These are phyloP conservation scores for Drosophila ezoana DNA, from an alignment of 2,888 invertebrate genomes.

Conservation along the genomic window DNA sequence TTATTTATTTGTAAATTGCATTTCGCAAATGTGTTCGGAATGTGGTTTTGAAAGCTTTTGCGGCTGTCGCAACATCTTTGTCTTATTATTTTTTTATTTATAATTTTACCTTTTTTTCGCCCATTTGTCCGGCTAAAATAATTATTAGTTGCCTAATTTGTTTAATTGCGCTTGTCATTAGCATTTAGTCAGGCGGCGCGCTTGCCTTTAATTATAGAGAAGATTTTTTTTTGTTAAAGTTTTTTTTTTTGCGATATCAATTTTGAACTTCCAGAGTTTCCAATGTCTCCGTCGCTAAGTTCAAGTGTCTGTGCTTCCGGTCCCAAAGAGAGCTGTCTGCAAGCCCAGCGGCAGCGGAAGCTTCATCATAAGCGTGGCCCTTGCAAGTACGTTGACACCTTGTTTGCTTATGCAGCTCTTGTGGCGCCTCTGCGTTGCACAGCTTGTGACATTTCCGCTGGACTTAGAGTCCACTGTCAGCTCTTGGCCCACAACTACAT, in stretches of 20 bases:
- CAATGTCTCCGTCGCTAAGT: conserved; percentile 19
- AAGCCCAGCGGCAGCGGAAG: conserved; percentile 7
- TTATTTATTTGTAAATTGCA: conserved; percentile 73
- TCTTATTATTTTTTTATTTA: not conserved
- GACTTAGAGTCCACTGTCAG: conserved; percentile 26
- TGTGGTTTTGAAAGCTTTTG: conserved; percentile 39
- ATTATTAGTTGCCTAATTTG: conserved; percentile 48
- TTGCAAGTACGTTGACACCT: conserved; percentile 44
- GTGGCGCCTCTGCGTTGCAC: conserved; percentile 26
- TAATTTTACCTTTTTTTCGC: not conserved
- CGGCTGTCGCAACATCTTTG: conserved; percentile 5
- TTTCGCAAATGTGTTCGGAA: conserved; percentile 38
- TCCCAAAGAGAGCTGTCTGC: conserved; percentile 35
- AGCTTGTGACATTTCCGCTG: conserved; percentile 25
- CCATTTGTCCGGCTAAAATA: conserved; percentile 17
- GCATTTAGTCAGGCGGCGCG: conserved; percentile 40
- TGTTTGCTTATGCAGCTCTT: conserved; percentile 20
- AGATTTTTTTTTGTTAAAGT: not conserved
- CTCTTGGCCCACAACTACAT: conserved; percentile 4
- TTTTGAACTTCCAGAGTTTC: not conserved
- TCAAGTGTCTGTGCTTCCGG: conserved; percentile 48
- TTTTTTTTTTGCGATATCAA: not conserved
- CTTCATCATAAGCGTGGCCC: conserved; percentile 35
- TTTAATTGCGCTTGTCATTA: conserved; percentile 61
- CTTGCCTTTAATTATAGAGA: conserved; percentile 26